Conservation (phyloP, 2,113 vertebrate species). For the Nesospiza acunhae region DNA sequence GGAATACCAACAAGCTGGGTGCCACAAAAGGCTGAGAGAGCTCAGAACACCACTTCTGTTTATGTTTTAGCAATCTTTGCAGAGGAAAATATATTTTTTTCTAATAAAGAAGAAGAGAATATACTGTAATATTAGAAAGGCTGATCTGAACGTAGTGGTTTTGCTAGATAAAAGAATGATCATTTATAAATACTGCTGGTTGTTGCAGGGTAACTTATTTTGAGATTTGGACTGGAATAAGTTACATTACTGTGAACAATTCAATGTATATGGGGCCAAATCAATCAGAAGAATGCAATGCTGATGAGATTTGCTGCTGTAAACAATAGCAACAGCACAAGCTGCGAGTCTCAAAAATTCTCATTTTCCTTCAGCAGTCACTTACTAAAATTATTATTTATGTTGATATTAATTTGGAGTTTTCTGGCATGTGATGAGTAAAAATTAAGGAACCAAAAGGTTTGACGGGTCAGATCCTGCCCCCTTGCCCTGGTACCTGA, state of each 20-base stretch:
- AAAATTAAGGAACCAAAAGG: background rate
- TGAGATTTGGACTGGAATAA: background rate
- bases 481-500: background rate
- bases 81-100: background rate
- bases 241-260: background rate
- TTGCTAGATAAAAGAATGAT: background rate
- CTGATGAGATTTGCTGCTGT: background rate
- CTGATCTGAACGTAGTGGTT: background rate
- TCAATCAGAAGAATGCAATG: background rate
- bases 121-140: background rate
- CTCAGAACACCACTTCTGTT: background rate
- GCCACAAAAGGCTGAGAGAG: background rate
- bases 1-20: background rate
- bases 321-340: background rate
- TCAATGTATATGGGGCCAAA: background rate
- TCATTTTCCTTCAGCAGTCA: background rate
- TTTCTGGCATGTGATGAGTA: background rate
- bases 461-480: background rate
- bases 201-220: background rate
- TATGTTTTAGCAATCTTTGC: background rate
- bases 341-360: background rate
- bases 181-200: background rate
- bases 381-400: background rate
- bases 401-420: background rate
- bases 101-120: background rate